Evolutionary conservation across 2,888 invertebrate genomes (phyloP), one percentile per base, ranked within the genome.

Genomic region (Pseudolycoriella hygida): DNA sequence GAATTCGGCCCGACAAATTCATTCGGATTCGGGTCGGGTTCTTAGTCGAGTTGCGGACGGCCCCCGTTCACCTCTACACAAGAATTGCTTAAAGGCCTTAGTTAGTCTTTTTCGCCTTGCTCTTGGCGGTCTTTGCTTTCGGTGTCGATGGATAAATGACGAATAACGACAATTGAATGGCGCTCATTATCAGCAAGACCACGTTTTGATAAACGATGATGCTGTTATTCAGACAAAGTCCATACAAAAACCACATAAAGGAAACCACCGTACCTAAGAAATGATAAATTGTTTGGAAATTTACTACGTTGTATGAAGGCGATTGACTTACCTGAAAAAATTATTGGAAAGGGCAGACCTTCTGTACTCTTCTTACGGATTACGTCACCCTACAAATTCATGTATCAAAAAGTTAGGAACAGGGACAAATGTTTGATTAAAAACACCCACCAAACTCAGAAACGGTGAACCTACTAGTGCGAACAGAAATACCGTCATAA

Each of bases 321-420:
- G n/a, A n/a, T 25, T 4, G 8, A 25, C 25, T 6, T 6, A 25
- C 25, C 89, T 52, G 84, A 80, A 31, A 86, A 64, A 55, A 90
- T 89, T 47, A 94, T 70, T 8, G 89, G 86, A 60, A 93, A 86
- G 4, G 93, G 92, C 63, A 96, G 70, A 32, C 79, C 77, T 49
- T 82, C 86, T 0, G 92, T 86, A 61, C 83, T 87, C 66, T 84
- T 77, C 14, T 80, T 81, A 56, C 68, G 69, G 30, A 94, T 75
- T 45, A 94, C 81, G 47, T 80, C 72, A 53, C 71, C 71, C 46
- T 46, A 31, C 3, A 30, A 31, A 39, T 25, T 25, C n/a, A n/a
- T n/a, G n/a, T n/a, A n/a, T n/a, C n/a, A n/a, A n/a, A n/a, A n/a
- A n/a, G n/a, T n/a, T n/a, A n/a, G n/a, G n/a, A 17, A 17, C 3